Conservation (phyloP, 1,140 invertebrate species). For the Macrocentrus cingulum region DNA sequence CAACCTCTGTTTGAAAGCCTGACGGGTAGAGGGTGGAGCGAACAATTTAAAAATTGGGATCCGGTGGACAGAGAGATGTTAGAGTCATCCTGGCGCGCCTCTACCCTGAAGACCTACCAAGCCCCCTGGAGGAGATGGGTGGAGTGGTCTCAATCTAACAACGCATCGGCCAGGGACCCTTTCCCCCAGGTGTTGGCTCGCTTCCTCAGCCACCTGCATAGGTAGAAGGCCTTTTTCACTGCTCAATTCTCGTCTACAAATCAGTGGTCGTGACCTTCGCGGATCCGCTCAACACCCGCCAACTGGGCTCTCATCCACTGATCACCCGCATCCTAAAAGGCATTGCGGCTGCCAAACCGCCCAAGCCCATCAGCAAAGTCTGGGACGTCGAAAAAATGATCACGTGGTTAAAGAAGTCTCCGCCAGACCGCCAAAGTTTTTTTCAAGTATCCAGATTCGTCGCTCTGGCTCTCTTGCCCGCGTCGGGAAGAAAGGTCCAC, state of each 20-base stretch:
- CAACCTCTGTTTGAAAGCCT: too few species aligned
- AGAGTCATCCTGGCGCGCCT: not conserved
- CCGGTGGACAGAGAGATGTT: conserved; percentile 28
- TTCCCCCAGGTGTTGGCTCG: too few species aligned
- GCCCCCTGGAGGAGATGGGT: too few species aligned
- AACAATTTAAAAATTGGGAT: conserved; percentile 15
- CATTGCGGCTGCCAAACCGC: conserved; percentile 5
- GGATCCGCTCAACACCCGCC: not conserved
- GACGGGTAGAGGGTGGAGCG: too few species aligned
- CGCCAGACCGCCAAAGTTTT: conserved; percentile 27
- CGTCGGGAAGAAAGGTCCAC: conserved; percentile 42
- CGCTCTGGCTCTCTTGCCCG: conserved; percentile 32
- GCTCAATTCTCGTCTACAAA: conserved; percentile 18
- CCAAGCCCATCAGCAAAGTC: not conserved
- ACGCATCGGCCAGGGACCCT: too few species aligned
- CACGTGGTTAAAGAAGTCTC: conserved; percentile 15
- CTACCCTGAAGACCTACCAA: too few species aligned
- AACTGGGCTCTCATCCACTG: conserved; percentile 11
- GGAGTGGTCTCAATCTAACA: too few species aligned
- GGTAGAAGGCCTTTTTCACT: conserved; percentile 10
- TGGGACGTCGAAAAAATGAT: conserved; percentile 16
- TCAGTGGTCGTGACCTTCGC: conserved; percentile 17
- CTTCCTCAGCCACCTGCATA: not conserved
- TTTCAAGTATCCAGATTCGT: conserved; percentile 35
- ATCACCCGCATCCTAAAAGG: conserved; percentile 12